Evolutionary conservation across 2,797 vertebrate genomes (phyloP), one percentile per base, ranked within the genome.

Genomic region (Clarias platycephalus): DNA sequence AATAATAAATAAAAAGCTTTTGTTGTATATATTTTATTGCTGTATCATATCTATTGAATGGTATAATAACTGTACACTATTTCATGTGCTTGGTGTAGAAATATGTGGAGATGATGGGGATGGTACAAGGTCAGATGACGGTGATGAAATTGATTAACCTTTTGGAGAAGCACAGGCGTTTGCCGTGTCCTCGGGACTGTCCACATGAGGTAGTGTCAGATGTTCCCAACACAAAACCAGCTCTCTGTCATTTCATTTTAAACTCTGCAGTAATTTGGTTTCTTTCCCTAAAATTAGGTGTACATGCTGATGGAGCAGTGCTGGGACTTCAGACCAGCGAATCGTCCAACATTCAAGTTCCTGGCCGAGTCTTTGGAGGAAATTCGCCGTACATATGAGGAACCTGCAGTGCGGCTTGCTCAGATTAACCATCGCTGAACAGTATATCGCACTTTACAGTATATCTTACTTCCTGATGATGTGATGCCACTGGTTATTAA

Each of bases 71-170:
- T 86, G n/a, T 77, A 26, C 80, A 67, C 75, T 10, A 22, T 40
- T 85, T 31, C 24, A 16, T 86, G 15, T 84, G 5, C 79, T 79
- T 85, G 87, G 85, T 90, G n/a, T 87, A 98, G 97, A 97, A 96
- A 89, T 97, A 96, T 86, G 75, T 88, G 0, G 96, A 97, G 84
- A 95, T 98, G 95, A 94, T 96, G 26, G 94, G 93, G 1, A n/a
- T 82, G 12, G 83, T 89, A 0, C 91, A 95, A 0, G 95, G 93
- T 31, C 95, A 96, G 90, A 96, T 97, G 95, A 96, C 93, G 0
- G 91, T 96, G 81, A 91, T 97, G 91, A 90, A 91, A 53, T 92
- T 99, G 71, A 95, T 96, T 0, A 94, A 93, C 74, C 87, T 97
- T 53, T 87, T 99, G 91, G 96, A 96, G 28, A 92, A 88, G 81